These are phyloP conservation scores for Arremon brunneinucha DNA, from an alignment of 2,797 vertebrate species.

Conservation along the genomic window DNA sequence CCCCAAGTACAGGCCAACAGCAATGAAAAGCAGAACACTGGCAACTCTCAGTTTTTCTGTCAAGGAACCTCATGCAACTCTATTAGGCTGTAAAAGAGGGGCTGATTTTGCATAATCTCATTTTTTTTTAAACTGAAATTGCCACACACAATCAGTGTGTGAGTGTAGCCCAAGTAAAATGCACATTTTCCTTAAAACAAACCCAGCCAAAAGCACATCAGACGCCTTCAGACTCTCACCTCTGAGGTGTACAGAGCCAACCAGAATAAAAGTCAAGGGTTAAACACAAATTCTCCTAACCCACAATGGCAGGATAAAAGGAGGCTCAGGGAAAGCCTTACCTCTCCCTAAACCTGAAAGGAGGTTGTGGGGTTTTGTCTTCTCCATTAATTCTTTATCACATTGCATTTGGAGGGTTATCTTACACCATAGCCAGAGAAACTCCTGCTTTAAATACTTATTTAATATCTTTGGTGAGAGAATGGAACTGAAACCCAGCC, in stretches of 20 bases:
- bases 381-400: neutral
- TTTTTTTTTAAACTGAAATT: neutral
- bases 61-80: neutral
- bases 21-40: neutral
- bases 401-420: neutral
- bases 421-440: neutral
- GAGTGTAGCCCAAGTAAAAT: neutral
- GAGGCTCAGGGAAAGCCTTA: neutral
- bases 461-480: neutral
- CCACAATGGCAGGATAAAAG: neutral
- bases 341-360: neutral
- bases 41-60: neutral
- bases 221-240: neutral
- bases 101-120: neutral
- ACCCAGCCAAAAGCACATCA: neutral
- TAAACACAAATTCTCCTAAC: neutral
- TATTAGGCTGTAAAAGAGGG: neutral
- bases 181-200: neutral
- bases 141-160: no score
- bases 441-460: neutral
- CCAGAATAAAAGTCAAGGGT: neutral
- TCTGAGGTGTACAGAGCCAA: neutral
- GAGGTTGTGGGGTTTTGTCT: neutral
- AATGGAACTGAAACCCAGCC: neutral
- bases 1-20: neutral